Conservation (phyloP, 37 sponge, comb jelly and placozoan genomes). For the Aplysina aerophoba region DNA sequence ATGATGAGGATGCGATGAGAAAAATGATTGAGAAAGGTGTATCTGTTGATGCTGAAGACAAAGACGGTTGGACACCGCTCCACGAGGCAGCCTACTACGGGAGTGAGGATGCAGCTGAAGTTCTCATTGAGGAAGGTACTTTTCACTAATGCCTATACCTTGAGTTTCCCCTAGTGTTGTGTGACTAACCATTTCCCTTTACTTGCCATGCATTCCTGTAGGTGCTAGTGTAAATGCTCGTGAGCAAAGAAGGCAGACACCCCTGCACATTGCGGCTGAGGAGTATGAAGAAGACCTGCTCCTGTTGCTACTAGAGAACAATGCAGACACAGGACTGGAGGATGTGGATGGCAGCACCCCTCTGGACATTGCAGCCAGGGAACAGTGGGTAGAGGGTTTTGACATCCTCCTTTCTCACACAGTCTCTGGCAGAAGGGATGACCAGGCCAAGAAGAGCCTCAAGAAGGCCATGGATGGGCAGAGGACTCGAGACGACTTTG, state of each 20-base stretch:
- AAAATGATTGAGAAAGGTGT: conserved; percentile 2
- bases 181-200: no score
- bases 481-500: not conserved
- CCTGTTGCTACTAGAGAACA: not conserved
- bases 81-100: conserved; percentile 33
- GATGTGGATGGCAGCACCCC: conserved; percentile 23
- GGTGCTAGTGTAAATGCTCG: conserved; percentile 12
- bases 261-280: conserved; percentile 24
- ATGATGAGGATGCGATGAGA: conserved; percentile 2
- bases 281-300: conserved; percentile 12
- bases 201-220: no score
- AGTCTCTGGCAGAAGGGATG: not conserved
- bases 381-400: not conserved
- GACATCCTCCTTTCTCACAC: conserved; percentile 11
- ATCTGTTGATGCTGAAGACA: conserved; percentile 13
- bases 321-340: not conserved
- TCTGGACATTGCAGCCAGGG: conserved; percentile 21
- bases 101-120: not conserved
- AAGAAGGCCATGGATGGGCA: conserved; percentile 23
- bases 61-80: conserved; percentile 33
- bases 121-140: conserved; percentile 9
- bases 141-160: no score
- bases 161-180: no score
- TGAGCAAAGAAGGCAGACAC: not conserved
- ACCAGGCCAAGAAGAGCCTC: not conserved